Base-by-base conservation (phyloP, 2,888 invertebrate genomes). In the Drosophila limbata region DNA sequence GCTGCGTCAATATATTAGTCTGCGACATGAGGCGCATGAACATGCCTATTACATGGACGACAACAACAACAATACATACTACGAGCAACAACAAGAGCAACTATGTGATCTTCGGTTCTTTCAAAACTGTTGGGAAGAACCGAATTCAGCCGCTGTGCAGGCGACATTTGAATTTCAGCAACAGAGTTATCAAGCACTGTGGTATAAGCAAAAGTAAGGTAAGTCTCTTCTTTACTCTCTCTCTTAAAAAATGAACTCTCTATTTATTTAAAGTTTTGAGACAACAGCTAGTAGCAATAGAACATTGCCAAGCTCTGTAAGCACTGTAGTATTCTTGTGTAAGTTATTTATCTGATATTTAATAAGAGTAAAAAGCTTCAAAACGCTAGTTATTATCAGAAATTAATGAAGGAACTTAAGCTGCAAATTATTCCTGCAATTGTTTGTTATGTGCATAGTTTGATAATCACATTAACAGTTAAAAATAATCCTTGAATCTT, bases 141-240 rank as follows among this genome's bases (percentile, higher is more conserved):
- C 28, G 10, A 45, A n/a, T 3, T 13, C 25, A 25, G 0, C 8
- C n/a, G 8, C 25, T 5, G 8, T 25, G 25, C n/a, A 45, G 3
- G 8, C 40, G 40, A 13, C 28, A 47, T 31, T 10, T 47, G 28
- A 47, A 4, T 47, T 47, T 10, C 11, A 10, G 17, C 47, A 10
- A 15, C 28, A 28, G 15, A 3, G 31, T 10, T 47, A 6, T 31
- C 11, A 31, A 11, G 15, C 10, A 15, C 17, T 31, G 15, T 15
- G 47, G 47, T 17, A 11, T 17, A 17, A 10, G 10, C 15, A 47
- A 17, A 3, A 10, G 47, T 47, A 47, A 47, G 47, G 47, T 47
- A 47, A 47, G 47, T 47, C 15, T 31, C 28, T 31, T 31, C 47
- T 15, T 28, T 17, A 10, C 15, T 31, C 11, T 47, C 47, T 47